Percentiles rank a stretch among this genome's conserved stretches.
Evolutionary conservation across 1,140 invertebrate species (phyloP).

Genomic region (Drosophila yakuba): DNA sequence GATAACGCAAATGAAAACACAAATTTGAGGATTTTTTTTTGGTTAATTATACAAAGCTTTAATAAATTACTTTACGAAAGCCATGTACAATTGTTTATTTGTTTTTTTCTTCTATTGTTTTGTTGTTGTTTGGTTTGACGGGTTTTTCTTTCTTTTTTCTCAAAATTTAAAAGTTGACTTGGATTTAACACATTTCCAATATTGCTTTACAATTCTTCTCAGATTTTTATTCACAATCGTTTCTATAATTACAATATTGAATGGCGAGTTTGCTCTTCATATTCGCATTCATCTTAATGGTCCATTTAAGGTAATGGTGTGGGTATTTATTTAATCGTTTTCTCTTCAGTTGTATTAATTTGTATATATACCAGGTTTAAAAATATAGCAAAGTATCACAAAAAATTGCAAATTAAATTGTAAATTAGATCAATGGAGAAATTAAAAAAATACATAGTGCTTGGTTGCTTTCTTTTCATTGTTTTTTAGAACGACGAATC

Average conservation of each 20-base stretch:
- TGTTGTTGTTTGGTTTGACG: slow-evolving; percentile 55
- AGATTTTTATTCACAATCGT: slow-evolving; percentile 34
- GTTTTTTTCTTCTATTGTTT: slow-evolving; percentile 57
- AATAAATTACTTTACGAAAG: slow-evolving; percentile 76
- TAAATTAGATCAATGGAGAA: slow-evolving; percentile 78
- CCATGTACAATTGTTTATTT: slow-evolving; percentile 75
- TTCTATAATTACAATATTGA: slow-evolving; percentile 56
- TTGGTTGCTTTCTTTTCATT: slow-evolving; percentile 36
- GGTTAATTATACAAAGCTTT: slow-evolving; percentile 78
- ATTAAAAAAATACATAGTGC: slow-evolving; percentile 53
- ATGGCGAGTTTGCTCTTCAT: slow-evolving; percentile 31
- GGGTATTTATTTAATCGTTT: slow-evolving; percentile 27
- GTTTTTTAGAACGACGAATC: slow-evolving; percentile 56
- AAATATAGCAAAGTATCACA: slow-evolving; percentile 83
- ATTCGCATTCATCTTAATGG: slow-evolving; percentile 41
- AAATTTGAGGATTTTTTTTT: slow-evolving; percentile 62
- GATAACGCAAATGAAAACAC: slow-evolving; percentile 65
- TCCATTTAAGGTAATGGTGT: slow-evolving; percentile 38
- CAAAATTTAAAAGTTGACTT: slow-evolving; percentile 74
- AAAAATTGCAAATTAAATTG: slow-evolving; percentile 83
- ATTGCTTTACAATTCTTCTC: slow-evolving; percentile 67
- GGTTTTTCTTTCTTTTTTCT: slow-evolving; percentile 48
- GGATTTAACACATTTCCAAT: slow-evolving; percentile 68
- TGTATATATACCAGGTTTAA: slow-evolving; percentile 70
- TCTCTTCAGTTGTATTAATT: slow-evolving; percentile 54